Evolutionary conservation across 2,888 invertebrate genomes (phyloP).

Genomic region (Microplitis deprimator): DNA sequence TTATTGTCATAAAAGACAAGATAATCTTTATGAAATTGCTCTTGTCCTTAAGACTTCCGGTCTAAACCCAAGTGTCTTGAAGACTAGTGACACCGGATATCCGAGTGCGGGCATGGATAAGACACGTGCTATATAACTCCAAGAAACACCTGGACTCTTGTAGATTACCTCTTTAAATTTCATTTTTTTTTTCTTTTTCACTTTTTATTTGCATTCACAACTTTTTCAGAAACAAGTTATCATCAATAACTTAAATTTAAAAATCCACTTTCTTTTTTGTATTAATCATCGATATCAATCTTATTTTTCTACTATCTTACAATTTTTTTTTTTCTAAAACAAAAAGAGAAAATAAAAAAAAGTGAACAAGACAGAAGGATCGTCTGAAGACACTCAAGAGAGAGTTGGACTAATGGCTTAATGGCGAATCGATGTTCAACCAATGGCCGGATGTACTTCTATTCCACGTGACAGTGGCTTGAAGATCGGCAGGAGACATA

Average conservation of each 20-base stretch:
- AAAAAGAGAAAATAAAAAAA: conserved; percentile 8
- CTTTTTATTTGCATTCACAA: not conserved
- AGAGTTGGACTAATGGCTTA: conserved; percentile 59
- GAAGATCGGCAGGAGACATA: conserved; percentile 12
- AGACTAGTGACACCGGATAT: conserved; percentile 37
- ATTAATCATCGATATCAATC: not conserved
- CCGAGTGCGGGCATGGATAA: conserved; percentile 27
- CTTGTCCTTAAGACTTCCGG: not conserved
- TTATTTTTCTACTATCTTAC: not conserved
- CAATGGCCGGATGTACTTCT: conserved; percentile 47
- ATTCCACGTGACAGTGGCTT: conserved; percentile 16
- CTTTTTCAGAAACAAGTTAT: not conserved
- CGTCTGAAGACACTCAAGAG: conserved; percentile 10
- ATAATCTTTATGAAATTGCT: conserved; percentile 29
- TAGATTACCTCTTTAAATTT: not conserved
- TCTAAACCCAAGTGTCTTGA: not conserved
- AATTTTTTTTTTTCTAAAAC: not conserved
- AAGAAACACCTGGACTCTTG: not conserved
- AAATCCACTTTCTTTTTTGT: not conserved
- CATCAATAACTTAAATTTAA: not conserved
- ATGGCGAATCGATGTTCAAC: conserved; percentile 63
- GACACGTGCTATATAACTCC: conserved; percentile 10
- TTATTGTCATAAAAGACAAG: conserved; percentile 25
- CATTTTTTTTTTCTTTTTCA: not conserved
- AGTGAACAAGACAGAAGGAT: not conserved